Evolutionary conservation across 2,888 invertebrate genomes (phyloP).

Genomic region (Drosophila koepferae): DNA sequence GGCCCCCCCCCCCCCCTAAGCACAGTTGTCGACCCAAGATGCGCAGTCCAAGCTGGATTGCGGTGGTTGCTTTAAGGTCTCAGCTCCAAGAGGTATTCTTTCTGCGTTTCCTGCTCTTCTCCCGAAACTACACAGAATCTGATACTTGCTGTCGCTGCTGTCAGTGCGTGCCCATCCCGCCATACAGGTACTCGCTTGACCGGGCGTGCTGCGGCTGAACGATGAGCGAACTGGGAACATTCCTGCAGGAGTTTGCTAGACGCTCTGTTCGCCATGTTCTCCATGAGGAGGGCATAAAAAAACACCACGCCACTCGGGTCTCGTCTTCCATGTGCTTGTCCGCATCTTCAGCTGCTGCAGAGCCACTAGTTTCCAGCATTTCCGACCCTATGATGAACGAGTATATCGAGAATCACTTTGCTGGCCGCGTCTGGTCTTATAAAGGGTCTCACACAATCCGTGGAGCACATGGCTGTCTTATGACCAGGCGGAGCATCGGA

Average conservation of each 20-base stretch:
- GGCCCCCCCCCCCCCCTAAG: no score
- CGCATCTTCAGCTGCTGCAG: constrained; percentile 96
- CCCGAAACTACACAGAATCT: constrained; percentile 97
- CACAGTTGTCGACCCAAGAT: constrained; percentile 88
- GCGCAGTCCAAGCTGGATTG: constrained; percentile 86
- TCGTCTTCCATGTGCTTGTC: constrained; percentile 96
- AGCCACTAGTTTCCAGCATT: constrained; percentile 97
- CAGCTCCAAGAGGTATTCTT: constrained; percentile 94
- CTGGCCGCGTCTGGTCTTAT: constrained; percentile 96
- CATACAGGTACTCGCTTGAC: constrained; percentile 94
- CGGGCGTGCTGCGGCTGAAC: constrained; percentile 92
- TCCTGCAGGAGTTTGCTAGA: constrained; percentile 97
- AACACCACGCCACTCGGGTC: constrained; percentile 95
- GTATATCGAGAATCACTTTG: constrained; percentile 97
- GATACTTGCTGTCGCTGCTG: constrained; percentile 94
- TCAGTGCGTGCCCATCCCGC: constrained; percentile 96
- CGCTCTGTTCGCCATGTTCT: constrained; percentile 96
- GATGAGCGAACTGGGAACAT: constrained; percentile 97
- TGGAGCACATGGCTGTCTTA: constrained; percentile 96
- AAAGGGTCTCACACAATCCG: constrained; percentile 94
- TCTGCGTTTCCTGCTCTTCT: constrained; percentile 94
- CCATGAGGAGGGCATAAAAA: constrained; percentile 95
- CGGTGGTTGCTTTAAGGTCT: constrained; percentile 88
- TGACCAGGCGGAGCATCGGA: constrained; percentile 94
- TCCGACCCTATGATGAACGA: constrained; percentile 97